Evolutionary conservation across 2,888 invertebrate species (phyloP).

Genomic region (Harpalus rubripes): DNA sequence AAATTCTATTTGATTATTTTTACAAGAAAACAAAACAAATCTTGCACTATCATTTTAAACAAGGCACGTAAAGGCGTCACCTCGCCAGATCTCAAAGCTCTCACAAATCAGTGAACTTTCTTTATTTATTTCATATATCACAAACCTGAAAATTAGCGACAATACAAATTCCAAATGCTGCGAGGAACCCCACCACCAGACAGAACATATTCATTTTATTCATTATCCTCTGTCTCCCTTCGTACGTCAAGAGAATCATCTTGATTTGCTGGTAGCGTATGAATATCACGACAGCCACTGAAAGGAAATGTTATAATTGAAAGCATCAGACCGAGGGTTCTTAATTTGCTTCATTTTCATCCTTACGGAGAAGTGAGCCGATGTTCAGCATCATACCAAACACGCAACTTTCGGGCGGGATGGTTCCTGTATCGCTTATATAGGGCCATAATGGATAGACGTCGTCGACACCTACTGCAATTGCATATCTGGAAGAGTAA

Average conservation of each 20-base stretch:
- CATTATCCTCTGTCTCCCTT: conserved; percentile 12
- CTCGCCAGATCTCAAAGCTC: too few species aligned
- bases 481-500: conserved; percentile 80
- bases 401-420: conserved; percentile 88
- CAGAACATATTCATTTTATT: conserved; percentile 53
- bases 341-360: conserved; percentile 73
- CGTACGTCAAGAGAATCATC: conserved; percentile 42
- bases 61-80: too few species aligned
- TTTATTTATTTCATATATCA: not conserved
- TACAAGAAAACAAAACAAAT: too few species aligned
- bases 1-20: too few species aligned
- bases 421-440: conserved; percentile 87
- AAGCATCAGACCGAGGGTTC: not conserved
- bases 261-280: conserved; percentile 53
- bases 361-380: conserved; percentile 83
- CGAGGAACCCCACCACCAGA: conserved; percentile 34
- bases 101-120: too few species aligned
- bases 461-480: conserved; percentile 83
- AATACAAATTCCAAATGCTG: conserved; percentile 50
- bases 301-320: conserved; percentile 18
- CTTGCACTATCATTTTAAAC: too few species aligned
- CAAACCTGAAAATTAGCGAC: conserved; percentile 60
- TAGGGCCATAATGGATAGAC: conserved; percentile 86
- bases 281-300: conserved; percentile 59
- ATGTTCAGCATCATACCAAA: conserved; percentile 88